phyloP scores from a whole-genome alignment of 2,797 vertebrate species.

The Remorina albescens region DNA sequence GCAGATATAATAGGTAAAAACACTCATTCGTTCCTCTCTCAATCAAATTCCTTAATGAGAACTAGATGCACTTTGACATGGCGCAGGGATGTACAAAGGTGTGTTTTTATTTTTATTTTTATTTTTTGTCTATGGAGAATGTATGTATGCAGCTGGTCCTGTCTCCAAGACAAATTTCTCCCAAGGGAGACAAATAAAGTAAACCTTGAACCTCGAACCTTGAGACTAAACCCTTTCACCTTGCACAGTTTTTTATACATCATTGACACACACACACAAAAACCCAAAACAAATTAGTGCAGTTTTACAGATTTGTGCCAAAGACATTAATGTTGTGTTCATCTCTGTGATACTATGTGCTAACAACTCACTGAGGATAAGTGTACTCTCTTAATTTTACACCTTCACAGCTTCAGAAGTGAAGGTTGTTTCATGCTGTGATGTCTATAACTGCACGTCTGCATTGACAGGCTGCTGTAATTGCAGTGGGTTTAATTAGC shows the following conservation, averaged over 20 bases:
- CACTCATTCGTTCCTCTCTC: no score
- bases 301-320: background rate
- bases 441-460: slow-evolving; percentile 10
- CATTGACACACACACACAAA: background rate
- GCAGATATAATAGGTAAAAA: no score
- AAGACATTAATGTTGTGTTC: background rate
- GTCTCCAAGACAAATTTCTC: no score
- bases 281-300: no score
- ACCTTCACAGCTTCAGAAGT: background rate
- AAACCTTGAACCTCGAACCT: no score
- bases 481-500: slow-evolving; percentile 61
- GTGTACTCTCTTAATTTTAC: slow-evolving; percentile 2
- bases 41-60: no score
- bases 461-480: slow-evolving; percentile 32
- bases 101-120: no score
- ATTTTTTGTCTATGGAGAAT: no score
- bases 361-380: background rate
- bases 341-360: background rate
- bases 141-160: no score
- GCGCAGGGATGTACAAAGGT: no score
- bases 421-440: slow-evolving; percentile 7
- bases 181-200: no score
- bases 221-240: background rate
- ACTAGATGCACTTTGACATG: no score
- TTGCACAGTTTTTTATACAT: background rate